These are phyloP conservation scores for Centroberyx gerrardi DNA, from an alignment of 2,797 vertebrate genomes.

Conservation along the genomic window DNA sequence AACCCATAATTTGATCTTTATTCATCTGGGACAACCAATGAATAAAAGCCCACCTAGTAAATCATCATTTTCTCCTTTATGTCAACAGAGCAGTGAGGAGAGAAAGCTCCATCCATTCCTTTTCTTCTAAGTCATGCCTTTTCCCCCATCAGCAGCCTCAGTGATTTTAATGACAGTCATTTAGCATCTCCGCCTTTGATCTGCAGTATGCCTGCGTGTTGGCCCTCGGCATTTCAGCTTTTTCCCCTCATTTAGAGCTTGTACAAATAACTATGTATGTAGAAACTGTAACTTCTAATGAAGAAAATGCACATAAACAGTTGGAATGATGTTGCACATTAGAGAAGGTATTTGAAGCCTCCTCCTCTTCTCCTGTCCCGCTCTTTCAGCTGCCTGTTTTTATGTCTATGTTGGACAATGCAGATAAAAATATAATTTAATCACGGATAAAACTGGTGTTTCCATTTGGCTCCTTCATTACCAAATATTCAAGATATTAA, in stretches of 20 bases:
- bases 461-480: too few species aligned
- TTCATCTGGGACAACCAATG: constrained; percentile 77
- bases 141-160: constrained; percentile 9
- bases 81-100: constrained; percentile 58
- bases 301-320: not conserved
- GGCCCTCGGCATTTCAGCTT: not conserved
- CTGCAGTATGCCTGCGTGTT: constrained; percentile 8
- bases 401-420: too few species aligned
- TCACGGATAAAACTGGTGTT: too few species aligned
- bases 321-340: not conserved
- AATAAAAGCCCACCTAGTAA: constrained; percentile 75
- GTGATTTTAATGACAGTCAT: constrained; percentile 29
- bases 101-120: not conserved
- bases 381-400: too few species aligned
- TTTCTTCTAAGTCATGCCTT: not conserved
- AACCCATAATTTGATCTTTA: constrained; percentile 84
- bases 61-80: constrained; percentile 78
- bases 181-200: constrained; percentile 19
- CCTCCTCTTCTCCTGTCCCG: too few species aligned
- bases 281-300: not conserved
- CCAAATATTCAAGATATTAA: too few species aligned
- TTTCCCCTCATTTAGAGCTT: constrained; percentile 16
- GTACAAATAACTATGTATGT: not conserved
- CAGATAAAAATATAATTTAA: too few species aligned
- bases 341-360: not conserved